Base-by-base conservation (phyloP, 2,113 vertebrate genomes). In the Tricholaema leucomelas region DNA sequence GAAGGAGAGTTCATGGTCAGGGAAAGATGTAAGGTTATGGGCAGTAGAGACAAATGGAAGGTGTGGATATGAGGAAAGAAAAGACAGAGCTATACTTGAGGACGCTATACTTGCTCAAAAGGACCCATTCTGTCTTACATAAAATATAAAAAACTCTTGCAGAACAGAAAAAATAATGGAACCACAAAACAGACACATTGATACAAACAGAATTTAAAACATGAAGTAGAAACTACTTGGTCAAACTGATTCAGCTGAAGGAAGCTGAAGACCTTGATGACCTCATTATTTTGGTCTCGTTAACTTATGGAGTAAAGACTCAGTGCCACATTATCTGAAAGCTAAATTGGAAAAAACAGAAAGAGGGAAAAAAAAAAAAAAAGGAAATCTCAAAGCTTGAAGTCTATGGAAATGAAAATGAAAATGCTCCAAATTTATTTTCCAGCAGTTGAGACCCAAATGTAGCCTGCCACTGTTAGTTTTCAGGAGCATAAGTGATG, bases 161-260 rank as follows among this genome's bases (percentile, higher is more conserved):
- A 74, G 71, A 85, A 90, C 19, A 59, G 81, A 88, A 74, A 74
- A 3, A 79, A 74, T 72, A 66, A 93, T 15, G 50, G 81, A 92
- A 64, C 55, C 88, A 91, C 69, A 86, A 96, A 94, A 58, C 58
- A 82, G 80, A 90, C 52, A 38, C 48, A 89, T 91, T 59, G 1
- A 92, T 91, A 96, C 58, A 91, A 95, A 92, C 1, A 58, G 72
- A 93, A 89, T 91, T 91, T 85, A 87, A 91, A 95, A 85, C 1
- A 13, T 89, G 79, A 89, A 88, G 46, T 65, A 90, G 69, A 93
- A 94, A 87, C 88, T 48, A 60, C 20, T 90, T 83, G 83, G 71
- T 76, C 80, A 91, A 90, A 78, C 33, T 50, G 20, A 95, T 74
- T 81, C 90, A 90, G 93, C 30, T 16, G 58, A 83, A 94, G 66